Evolutionary conservation across 2,797 vertebrate genomes (phyloP).

Genomic region (Oreochromis grahami): DNA sequence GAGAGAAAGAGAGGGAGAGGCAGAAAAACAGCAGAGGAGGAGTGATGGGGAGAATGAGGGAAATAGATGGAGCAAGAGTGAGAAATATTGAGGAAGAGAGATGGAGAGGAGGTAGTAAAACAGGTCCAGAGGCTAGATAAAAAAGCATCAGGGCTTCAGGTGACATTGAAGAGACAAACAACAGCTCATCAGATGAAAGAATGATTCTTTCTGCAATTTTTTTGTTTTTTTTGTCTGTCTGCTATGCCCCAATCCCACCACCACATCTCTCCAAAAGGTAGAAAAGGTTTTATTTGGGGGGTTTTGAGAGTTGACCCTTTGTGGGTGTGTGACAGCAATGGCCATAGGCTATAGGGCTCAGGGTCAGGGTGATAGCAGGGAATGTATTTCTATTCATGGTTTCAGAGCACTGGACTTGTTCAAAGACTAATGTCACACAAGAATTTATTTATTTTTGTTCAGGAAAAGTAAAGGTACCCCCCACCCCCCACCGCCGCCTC

Average conservation of each 20-base stretch:
- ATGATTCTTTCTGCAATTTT: neutral
- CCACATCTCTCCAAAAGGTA: slow-evolving; percentile 19
- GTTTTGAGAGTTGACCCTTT: slow-evolving; percentile 48
- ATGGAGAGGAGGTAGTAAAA: slow-evolving; percentile 36
- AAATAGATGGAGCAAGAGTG: slow-evolving; percentile 21
- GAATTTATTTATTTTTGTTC: neutral
- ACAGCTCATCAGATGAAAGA: neutral
- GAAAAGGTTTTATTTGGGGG: slow-evolving; percentile 47
- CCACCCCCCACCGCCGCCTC: too few relatives aligned
- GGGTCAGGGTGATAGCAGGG: slow-evolving; percentile 59
- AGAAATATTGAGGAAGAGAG: slow-evolving; percentile 23
- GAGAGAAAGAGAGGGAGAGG: neutral
- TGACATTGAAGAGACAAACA: slow-evolving; percentile 35
- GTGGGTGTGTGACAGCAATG: slow-evolving; percentile 61
- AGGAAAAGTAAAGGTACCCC: neutral
- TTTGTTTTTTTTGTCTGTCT: neutral
- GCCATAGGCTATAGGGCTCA: slow-evolving; percentile 54
- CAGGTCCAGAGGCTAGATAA: slow-evolving; percentile 50
- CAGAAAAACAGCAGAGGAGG: slow-evolving; percentile 15
- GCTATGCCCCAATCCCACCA: neutral
- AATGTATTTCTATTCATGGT: slow-evolving; percentile 71
- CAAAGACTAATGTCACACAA: slow-evolving; percentile 70
- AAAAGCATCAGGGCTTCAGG: slow-evolving; percentile 48
- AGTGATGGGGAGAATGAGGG: slow-evolving; percentile 11
- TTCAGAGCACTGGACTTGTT: slow-evolving; percentile 64